phyloP scores from a whole-genome alignment of 2,888 invertebrate genomes.

The Choristoneura rosaceana region DNA sequence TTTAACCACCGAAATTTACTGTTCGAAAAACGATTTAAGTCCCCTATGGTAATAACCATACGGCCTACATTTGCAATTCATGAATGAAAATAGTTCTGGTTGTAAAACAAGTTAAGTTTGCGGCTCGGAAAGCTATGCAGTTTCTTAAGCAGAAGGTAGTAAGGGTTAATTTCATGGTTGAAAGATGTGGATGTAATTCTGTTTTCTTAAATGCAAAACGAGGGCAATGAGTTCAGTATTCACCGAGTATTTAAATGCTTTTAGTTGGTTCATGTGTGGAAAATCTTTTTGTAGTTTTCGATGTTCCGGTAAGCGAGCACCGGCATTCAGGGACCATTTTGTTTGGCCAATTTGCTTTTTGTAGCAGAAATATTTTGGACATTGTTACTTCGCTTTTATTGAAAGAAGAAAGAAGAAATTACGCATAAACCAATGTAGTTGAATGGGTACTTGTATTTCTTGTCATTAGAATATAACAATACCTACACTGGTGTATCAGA shows the following conservation, averaged over 20 bases:
- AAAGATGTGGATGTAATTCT: background rate
- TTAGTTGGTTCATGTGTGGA: constrained; percentile 25
- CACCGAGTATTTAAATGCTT: constrained; percentile 37
- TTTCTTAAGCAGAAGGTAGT: background rate
- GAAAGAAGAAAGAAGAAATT: too few species aligned
- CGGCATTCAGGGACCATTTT: background rate
- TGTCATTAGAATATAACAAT: too few species aligned
- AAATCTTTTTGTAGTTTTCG: constrained; percentile 25
- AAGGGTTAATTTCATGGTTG: background rate
- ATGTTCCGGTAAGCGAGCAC: constrained; percentile 8
- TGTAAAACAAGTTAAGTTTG: background rate
- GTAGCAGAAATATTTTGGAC: too few species aligned
- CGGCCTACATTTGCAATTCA: background rate
- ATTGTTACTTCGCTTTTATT: too few species aligned
- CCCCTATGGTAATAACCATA: background rate
- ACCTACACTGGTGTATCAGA: too few species aligned
- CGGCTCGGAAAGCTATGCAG: background rate
- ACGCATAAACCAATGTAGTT: too few species aligned
- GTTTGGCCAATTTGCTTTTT: constrained; percentile 1
- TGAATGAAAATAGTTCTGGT: background rate
- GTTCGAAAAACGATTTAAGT: constrained; percentile 23
- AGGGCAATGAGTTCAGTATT: constrained; percentile 39
- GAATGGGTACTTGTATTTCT: too few species aligned
- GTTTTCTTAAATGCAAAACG: constrained; percentile 31
- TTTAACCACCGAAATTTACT: constrained; percentile 15